phyloP scores from a whole-genome alignment of 2,797 vertebrate genomes.

The Cyclopterus lumpus region DNA sequence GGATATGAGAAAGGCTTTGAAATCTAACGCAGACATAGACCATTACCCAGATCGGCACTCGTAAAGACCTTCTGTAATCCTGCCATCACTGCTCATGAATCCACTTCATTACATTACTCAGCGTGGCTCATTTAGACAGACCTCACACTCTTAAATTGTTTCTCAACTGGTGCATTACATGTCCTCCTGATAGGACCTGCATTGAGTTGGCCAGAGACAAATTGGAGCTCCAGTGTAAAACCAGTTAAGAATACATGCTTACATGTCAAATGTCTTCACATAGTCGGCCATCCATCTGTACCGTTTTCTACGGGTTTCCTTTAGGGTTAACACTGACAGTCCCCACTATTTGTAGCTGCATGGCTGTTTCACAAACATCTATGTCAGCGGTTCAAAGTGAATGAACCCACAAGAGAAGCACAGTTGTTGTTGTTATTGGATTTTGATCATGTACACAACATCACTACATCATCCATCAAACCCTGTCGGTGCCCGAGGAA shows the following conservation, averaged over 20 bases:
- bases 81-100: conserved; percentile 78
- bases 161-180: conserved; percentile 24
- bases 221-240: conserved; percentile 14
- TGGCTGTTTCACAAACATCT: conserved; percentile 39
- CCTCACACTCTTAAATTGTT: conserved; percentile 45
- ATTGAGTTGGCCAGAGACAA: conserved; percentile 8
- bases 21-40: conserved; percentile 75
- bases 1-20: conserved; percentile 71
- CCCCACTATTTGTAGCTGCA: conserved; percentile 31
- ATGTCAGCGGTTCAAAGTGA: conserved; percentile 40
- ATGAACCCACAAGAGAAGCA: conserved; percentile 42
- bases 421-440: conserved; percentile 54
- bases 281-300: not conserved
- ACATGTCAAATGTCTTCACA: conserved; percentile 4
- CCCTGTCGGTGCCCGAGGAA: conserved; percentile 36
- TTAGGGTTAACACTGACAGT: conserved; percentile 20
- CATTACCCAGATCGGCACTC: conserved; percentile 79
- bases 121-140: conserved; percentile 61
- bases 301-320: conserved; percentile 10
- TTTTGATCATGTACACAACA: conserved; percentile 53
- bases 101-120: conserved; percentile 71
- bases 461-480: conserved; percentile 45
- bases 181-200: conserved; percentile 16
- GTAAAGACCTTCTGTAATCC: conserved; percentile 77
- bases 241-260: conserved; percentile 8